A percentile compares a stretch with the other conserved stretches of the same genome.
Conservation (phyloP, 2,797 vertebrate species). For the Pristis pectinata region DNA sequence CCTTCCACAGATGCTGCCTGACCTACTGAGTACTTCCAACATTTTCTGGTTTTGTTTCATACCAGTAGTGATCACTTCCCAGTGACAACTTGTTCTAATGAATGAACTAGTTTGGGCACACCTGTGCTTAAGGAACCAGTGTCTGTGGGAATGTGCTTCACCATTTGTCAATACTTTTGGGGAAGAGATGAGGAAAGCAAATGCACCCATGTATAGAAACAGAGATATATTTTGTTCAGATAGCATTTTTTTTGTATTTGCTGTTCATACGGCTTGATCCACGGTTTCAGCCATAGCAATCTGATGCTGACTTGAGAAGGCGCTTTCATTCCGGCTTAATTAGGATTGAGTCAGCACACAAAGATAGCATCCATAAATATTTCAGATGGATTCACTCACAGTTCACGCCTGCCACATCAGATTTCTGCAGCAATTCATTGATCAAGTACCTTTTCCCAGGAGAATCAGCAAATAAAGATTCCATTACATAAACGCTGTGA, state of each 20-base stretch:
- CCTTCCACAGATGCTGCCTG: no score
- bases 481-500: background rate
- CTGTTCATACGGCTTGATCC: background rate
- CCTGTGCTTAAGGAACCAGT: background rate
- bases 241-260: background rate
- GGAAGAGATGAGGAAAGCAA: background rate
- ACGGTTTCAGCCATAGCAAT: background rate
- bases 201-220: background rate
- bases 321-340: background rate
- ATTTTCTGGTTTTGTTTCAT: background rate
- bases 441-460: background rate
- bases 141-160: background rate
- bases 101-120: background rate
- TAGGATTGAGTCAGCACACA: background rate
- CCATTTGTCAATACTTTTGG: background rate
- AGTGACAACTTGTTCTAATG: background rate
- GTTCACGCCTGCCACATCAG: background rate
- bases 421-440: background rate
- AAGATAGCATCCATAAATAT: background rate
- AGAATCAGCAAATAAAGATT: background rate
- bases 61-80: background rate
- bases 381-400: background rate
- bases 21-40: no score
- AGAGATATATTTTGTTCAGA: background rate
- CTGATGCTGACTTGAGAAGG: background rate